A percentile compares a stretch with the other conserved stretches of the same genome.
phyloP scores from a whole-genome alignment of 2,888 invertebrate species.

The Phalera bucephala region DNA sequence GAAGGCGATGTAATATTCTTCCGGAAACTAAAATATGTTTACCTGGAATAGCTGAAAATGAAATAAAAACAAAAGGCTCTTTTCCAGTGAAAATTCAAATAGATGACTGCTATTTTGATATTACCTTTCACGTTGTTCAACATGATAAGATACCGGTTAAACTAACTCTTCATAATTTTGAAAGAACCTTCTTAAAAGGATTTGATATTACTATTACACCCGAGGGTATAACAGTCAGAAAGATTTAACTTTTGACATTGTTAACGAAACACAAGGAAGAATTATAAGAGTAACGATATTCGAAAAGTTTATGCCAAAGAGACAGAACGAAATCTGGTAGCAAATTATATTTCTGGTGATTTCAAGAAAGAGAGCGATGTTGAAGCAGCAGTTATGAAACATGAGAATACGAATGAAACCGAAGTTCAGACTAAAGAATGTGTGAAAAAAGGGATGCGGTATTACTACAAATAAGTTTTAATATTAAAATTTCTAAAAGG shows the following conservation, averaged over 20 bases:
- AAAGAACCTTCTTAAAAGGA: neutral
- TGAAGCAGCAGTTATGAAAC: neutral
- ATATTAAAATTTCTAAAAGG: neutral
- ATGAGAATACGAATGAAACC: slow-evolving; percentile 9
- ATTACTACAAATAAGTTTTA: slow-evolving; percentile 2
- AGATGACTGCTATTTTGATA: neutral
- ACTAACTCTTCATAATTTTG: neutral
- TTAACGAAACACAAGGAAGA: neutral
- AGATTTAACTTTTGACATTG: neutral
- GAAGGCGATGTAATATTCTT: neutral
- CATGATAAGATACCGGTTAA: neutral
- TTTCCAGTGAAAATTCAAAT: neutral
- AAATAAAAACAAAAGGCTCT: neutral
- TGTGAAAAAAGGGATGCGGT: slow-evolving; percentile 1
- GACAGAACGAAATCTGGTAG: neutral
- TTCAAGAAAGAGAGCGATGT: neutral
- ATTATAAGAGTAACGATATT: neutral
- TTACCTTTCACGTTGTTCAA: neutral
- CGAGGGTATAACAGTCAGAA: neutral
- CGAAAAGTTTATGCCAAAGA: neutral
- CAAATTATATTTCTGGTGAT: neutral
- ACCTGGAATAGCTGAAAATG: neutral
- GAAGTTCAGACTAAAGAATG: slow-evolving; percentile 27
- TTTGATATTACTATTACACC: neutral
- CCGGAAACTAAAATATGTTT: neutral